Percentiles rank a stretch among this genome's conserved stretches.
phyloP scores from a whole-genome alignment of 1,140 invertebrate species.

The Hetaerina americana region DNA sequence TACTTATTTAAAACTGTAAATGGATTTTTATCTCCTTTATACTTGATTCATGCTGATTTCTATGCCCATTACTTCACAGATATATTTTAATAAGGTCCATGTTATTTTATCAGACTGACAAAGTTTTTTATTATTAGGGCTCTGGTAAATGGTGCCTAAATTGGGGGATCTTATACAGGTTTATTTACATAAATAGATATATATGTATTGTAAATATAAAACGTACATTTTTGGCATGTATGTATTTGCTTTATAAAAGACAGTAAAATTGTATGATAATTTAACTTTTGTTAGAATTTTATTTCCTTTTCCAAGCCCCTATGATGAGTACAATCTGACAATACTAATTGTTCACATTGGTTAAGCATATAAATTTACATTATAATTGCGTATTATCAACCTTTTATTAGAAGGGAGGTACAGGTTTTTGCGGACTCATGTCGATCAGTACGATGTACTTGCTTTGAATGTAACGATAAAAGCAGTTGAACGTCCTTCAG shows the following conservation, averaged over 20 bases:
- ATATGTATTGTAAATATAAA: neutral
- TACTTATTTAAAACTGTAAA: neutral
- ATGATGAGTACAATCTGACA: too few species aligned
- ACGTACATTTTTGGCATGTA: neutral
- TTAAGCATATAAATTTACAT: too few species aligned
- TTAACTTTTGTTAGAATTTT: neutral
- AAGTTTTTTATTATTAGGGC: neutral
- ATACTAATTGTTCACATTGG: too few species aligned
- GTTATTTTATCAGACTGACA: neutral
- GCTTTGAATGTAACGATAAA: too few species aligned
- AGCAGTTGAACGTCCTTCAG: too few species aligned
- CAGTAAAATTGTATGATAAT: neutral
- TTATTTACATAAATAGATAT: neutral
- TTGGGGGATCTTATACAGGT: neutral
- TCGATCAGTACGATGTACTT: too few species aligned
- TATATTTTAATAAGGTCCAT: neutral
- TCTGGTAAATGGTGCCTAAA: neutral
- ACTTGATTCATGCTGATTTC: neutral
- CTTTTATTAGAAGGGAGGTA: too few species aligned
- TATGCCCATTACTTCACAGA: neutral
- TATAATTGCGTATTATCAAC: too few species aligned
- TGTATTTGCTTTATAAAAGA: neutral
- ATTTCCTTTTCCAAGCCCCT: too few species aligned
- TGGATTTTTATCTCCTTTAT: neutral
- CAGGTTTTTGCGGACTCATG: too few species aligned